These are phyloP conservation scores for Baryphthengus martii DNA, from an alignment of 2,113 vertebrate genomes.

Conservation along the genomic window DNA sequence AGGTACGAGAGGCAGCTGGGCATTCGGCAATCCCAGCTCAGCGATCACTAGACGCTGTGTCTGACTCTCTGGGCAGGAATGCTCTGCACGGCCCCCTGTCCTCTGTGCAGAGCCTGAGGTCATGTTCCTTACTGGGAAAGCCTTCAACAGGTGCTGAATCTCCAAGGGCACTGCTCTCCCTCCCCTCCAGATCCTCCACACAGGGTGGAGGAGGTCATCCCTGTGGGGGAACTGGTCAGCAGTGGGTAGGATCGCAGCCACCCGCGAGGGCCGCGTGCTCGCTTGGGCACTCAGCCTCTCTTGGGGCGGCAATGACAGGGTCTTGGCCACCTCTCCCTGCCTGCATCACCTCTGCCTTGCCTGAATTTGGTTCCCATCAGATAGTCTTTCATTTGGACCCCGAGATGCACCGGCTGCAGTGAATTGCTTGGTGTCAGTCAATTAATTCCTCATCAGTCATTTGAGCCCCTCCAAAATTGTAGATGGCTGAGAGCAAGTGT, in stretches of 20 bases:
- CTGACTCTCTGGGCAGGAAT: constrained; percentile 32
- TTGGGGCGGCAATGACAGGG: neutral
- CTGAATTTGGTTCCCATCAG: neutral
- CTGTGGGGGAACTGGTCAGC: neutral
- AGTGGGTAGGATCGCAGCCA: neutral
- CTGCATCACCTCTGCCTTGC: neutral
- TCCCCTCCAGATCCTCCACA: neutral
- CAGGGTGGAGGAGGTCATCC: neutral
- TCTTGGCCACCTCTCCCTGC: neutral
- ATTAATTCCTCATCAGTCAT: neutral
- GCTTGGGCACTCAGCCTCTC: neutral
- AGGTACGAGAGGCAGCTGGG: constrained; percentile 24
- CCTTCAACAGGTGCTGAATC: constrained; percentile 40
- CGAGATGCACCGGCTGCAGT: neutral
- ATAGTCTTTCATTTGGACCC: neutral
- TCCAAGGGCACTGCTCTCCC: neutral
- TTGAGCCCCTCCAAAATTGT: neutral
- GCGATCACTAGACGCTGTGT: neutral
- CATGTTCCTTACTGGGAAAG: constrained; percentile 55
- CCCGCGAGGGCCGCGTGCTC: neutral
- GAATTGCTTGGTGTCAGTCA: neutral
- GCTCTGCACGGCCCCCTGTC: neutral
- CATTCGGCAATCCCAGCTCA: constrained; percentile 33
- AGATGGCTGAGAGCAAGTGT: neutral
- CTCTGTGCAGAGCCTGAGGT: constrained; percentile 18